Base-by-base conservation (phyloP, 2,797 vertebrate species). In the Thalassophryne amazonica region DNA sequence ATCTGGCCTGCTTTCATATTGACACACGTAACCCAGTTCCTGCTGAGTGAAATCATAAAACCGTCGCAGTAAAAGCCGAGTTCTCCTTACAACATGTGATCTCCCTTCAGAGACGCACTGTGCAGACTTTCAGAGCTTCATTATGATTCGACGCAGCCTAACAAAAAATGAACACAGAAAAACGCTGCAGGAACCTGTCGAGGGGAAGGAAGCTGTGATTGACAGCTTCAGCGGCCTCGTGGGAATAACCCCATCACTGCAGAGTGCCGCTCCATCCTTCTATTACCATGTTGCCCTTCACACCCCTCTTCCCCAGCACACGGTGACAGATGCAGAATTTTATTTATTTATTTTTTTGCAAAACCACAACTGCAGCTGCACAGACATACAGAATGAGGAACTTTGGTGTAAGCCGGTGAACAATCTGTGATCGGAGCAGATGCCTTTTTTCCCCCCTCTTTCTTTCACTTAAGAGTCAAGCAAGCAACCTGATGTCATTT, bases 241-340 rank as follows among this genome's bases (percentile, higher is more conserved):
- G 46, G 46, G 38, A 46, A 54, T 61, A 29, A 21, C 47, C 38
- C 40, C 7, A n/a, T n/a, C n/a, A n/a, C n/a, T n/a, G n/a, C n/a
- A n/a, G n/a, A n/a, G n/a, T n/a, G n/a, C 36, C 62, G 43, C 50
- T 71, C 59, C 67, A 81, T 74, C 84, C 76, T 89, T 69, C 69
- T 75, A 76, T 70, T 73, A 76, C 80, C 42, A 66, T 71, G 55
- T 66, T 66, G 47, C 69, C 60, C 68, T 63, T 72, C 59, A 45
- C 29, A 45, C 29, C 27, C 34, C 66, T 32, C 15, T 60, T 47
- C 17, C 2, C 20, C 64, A 33, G 38, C 22, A 57, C 28, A 32
- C 20, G 60, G n/a, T 41, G 22, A 35, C 25, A 57, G 36, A 48
- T n/a, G n/a, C 40, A 51, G 8, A 28, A 20, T 30, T 27, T 36